Conservation (phyloP, 2,888 invertebrate genomes). For the Linyphia triangularis region DNA sequence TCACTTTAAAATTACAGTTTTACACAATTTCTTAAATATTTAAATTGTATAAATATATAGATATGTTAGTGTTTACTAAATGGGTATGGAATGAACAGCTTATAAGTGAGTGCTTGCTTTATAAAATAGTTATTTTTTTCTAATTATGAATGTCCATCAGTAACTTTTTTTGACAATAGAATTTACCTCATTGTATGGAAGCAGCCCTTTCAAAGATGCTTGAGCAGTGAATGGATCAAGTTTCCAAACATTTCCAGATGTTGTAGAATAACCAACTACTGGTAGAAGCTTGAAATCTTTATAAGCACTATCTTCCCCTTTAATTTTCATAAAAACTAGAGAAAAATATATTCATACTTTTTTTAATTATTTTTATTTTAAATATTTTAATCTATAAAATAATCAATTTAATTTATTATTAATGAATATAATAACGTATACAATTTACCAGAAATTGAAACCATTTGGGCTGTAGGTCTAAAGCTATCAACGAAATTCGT, state of each 20-base stretch:
- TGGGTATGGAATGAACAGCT: too few relatives aligned
- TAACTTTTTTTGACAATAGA: too few relatives aligned
- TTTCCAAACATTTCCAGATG: slow-evolving; percentile 94
- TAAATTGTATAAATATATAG: too few relatives aligned
- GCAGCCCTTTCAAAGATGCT: slow-evolving; percentile 86
- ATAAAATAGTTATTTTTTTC: not conserved
- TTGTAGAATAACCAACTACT: slow-evolving; percentile 94
- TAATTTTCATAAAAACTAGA: slow-evolving; percentile 62
- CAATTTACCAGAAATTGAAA: slow-evolving; percentile 89
- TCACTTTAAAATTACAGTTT: too few relatives aligned
- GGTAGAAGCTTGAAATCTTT: slow-evolving; percentile 92
- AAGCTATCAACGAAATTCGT: slow-evolving; percentile 95
- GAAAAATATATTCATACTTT: too few relatives aligned
- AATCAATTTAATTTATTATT: too few relatives aligned
- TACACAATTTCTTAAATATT: too few relatives aligned
- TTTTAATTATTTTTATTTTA: too few relatives aligned
- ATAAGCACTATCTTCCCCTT: slow-evolving; percentile 57
- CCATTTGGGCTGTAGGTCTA: slow-evolving; percentile 96
- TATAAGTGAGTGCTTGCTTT: not conserved
- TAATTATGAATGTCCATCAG: too few relatives aligned
- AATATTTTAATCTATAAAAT: too few relatives aligned
- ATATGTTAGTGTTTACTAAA: too few relatives aligned
- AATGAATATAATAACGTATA: too few relatives aligned
- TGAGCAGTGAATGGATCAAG: slow-evolving; percentile 89
- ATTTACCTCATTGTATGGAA: slow-evolving; percentile 91